phyloP scores from a whole-genome alignment of 1,140 invertebrate species.

The Theocolax elegans region DNA sequence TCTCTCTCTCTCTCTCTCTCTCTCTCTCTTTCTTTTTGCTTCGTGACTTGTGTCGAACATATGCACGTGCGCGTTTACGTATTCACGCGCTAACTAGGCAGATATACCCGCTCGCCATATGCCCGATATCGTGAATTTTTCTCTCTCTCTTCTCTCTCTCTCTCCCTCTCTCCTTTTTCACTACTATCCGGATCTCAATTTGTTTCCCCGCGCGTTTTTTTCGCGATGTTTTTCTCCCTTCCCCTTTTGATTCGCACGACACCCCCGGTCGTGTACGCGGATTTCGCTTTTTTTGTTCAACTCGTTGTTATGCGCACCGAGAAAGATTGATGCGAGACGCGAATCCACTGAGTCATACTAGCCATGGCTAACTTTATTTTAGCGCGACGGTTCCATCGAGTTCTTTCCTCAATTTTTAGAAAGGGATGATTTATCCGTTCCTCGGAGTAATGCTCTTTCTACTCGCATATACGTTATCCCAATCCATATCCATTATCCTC shows the following conservation, averaged over 20 bases:
- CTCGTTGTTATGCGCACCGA: slow-evolving; percentile 12
- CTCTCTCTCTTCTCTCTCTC: no score
- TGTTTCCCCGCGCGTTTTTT: background rate
- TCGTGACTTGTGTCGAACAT: slow-evolving; percentile 15
- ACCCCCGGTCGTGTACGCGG: background rate
- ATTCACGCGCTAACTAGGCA: slow-evolving; percentile 25
- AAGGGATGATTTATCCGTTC: no score
- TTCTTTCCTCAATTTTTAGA: no score
- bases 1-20: no score
- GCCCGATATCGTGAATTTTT: no score
- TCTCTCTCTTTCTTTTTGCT: slow-evolving; percentile 37
- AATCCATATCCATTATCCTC: no score
- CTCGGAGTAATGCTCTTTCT: no score
- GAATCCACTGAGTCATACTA: background rate
- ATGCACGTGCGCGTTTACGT: background rate
- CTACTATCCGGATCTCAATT: no score
- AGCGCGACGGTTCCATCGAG: no score
- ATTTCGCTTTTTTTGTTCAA: background rate
- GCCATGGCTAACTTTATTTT: background rate
- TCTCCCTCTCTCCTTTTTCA: no score
- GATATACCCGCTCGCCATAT: slow-evolving; percentile 33
- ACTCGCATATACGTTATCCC: no score
- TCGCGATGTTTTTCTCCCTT: background rate
- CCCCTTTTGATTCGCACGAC: slow-evolving; percentile 8
- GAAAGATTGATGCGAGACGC: slow-evolving; percentile 15